Percentiles rank a stretch among this genome's conserved stretches.
Conservation (phyloP, 2,797 vertebrate genomes). For the Darevskia nairensis region DNA sequence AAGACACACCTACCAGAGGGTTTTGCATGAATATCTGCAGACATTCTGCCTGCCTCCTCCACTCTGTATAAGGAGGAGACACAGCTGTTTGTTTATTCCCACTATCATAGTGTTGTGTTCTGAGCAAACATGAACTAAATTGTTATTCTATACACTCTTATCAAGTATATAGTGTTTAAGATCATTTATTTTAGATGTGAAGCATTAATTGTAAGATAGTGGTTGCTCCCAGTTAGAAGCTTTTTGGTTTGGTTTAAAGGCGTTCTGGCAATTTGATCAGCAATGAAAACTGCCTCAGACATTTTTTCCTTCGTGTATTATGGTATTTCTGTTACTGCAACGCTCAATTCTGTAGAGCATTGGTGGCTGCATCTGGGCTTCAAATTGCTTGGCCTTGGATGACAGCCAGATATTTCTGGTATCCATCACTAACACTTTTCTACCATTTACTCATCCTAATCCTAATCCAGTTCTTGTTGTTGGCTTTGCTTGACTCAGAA, state of each 20-base stretch:
- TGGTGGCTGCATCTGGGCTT: background rate
- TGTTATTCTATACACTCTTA: background rate
- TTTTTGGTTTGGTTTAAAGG: conserved; percentile 10
- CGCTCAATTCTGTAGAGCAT: background rate
- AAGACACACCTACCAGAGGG: conserved; percentile 79
- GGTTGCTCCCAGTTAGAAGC: background rate
- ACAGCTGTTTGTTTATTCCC: conserved; percentile 45
- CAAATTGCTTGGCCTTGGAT: background rate
- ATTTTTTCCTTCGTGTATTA: background rate
- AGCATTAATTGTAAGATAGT: conserved; percentile 5
- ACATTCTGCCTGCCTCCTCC: conserved; percentile 65
- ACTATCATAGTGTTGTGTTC: conserved; percentile 35
- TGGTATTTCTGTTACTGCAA: background rate
- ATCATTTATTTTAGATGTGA: background rate
- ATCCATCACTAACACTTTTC: conserved; percentile 12
- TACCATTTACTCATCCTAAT: background rate
- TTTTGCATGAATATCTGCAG: conserved; percentile 75
- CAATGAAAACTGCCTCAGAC: background rate
- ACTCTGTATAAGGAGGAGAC: conserved; percentile 42
- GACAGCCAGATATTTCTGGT: conserved; percentile 38
- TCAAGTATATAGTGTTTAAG: background rate
- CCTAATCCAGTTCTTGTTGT: background rate
- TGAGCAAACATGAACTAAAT: conserved; percentile 34
- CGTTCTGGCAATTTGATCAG: background rate
- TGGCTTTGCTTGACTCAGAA: background rate